These are phyloP conservation scores for Spea hammondii DNA, from an alignment of 2,797 vertebrate species.

Conservation along the genomic window DNA sequence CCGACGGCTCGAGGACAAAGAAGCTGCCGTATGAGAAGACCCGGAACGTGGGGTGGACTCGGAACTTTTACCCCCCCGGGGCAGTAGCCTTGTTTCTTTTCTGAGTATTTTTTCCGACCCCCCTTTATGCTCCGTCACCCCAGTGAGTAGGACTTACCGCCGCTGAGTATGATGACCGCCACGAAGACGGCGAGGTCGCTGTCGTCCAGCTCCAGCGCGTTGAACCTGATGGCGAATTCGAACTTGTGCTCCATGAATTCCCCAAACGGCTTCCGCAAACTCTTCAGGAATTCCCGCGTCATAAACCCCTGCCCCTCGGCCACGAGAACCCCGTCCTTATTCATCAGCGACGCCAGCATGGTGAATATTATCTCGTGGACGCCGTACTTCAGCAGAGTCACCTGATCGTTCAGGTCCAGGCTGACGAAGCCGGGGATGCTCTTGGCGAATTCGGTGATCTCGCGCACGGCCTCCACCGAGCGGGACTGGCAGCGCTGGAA, in stretches of 20 bases:
- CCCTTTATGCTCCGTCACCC: too few species aligned
- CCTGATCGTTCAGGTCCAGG: conserved; percentile 95
- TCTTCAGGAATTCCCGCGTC: conserved; percentile 97
- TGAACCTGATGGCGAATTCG: conserved; percentile 97
- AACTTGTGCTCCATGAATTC: conserved; percentile 99
- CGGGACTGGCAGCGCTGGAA: conserved; percentile 94
- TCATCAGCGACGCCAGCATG: conserved; percentile 96
- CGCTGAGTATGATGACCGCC: conserved; percentile 97
- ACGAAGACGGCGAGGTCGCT: conserved; percentile 96
- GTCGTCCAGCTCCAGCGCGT: conserved; percentile 94
- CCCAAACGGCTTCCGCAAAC: conserved; percentile 90
- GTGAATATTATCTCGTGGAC: conserved; percentile 96
- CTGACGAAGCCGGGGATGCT: conserved; percentile 92
- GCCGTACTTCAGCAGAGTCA: conserved; percentile 92
- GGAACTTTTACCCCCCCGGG: too few species aligned
- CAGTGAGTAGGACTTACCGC: conserved; percentile 74
- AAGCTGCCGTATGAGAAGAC: too few species aligned
- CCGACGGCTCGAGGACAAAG: too few species aligned
- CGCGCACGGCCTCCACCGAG: conserved; percentile 91
- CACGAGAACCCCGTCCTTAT: conserved; percentile 95
- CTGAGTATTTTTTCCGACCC: too few species aligned
- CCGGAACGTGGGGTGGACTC: too few species aligned
- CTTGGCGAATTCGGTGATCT: conserved; percentile 97
- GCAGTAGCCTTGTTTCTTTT: too few species aligned
- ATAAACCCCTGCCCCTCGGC: conserved; percentile 97